phyloP scores from a whole-genome alignment of 2,888 invertebrate species.

The Thereva nobilitata region DNA sequence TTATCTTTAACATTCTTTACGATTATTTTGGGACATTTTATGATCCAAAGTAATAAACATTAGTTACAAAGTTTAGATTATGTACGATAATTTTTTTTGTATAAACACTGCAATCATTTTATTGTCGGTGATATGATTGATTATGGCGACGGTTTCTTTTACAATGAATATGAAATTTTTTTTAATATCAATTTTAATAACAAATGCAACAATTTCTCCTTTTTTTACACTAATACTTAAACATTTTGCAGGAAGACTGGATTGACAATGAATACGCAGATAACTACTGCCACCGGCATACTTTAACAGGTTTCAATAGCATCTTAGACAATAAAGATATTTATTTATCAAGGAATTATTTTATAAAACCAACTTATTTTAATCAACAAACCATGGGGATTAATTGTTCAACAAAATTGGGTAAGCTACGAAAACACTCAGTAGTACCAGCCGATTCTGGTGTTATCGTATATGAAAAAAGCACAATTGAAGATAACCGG shows the following conservation, averaged over 20 bases:
- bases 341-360: conserved; percentile 17
- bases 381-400: conserved; percentile 33
- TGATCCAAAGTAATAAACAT: no score
- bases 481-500: neutral
- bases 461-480: conserved; percentile 17
- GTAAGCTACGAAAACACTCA: conserved; percentile 17
- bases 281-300: neutral
- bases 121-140: no score
- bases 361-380: conserved; percentile 6
- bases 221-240: neutral
- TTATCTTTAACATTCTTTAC: no score
- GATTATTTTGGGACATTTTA: no score
- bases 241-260: conserved; percentile 35
- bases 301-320: neutral
- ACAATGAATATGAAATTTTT: neutral
- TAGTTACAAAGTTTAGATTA: no score
- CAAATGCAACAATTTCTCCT: neutral
- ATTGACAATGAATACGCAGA: conserved; percentile 22
- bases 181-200: conserved; percentile 10
- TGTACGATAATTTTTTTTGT: no score
- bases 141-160: no score
- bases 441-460: conserved; percentile 1
- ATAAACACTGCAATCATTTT: no score
- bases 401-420: conserved; percentile 20
- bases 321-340: no score